A percentile compares a stretch with the other conserved stretches of the same genome.
Evolutionary conservation across 1,140 invertebrate species (phyloP).

Genomic region (Macrobrachium nipponense): DNA sequence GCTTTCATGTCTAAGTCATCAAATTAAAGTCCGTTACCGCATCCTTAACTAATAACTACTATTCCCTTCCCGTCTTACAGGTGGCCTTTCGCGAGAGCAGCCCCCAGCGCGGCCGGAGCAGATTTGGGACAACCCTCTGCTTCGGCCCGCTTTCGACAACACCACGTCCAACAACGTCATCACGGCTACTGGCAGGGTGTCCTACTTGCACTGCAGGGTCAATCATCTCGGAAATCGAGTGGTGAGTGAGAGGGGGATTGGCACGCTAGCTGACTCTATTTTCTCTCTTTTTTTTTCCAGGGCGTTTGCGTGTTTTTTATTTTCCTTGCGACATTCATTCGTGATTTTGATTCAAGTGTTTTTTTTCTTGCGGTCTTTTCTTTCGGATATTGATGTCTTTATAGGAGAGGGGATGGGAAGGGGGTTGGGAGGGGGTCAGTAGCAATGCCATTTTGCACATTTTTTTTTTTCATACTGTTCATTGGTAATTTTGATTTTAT

Average conservation of each 20-base stretch:
- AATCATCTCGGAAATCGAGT: constrained; percentile 64
- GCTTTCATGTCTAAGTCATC: background rate
- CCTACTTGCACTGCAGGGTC: constrained; percentile 64
- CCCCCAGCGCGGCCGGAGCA: constrained; percentile 60
- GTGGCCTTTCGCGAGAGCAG: constrained; percentile 58
- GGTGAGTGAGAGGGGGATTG: constrained; percentile 37
- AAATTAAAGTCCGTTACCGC: background rate
- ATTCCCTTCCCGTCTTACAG: constrained; percentile 27
- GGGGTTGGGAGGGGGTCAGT: too few relatives aligned
- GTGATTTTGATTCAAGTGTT: too few relatives aligned
- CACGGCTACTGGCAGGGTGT: constrained; percentile 57
- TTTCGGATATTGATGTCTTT: too few relatives aligned
- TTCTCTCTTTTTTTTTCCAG: background rate
- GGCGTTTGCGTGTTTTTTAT: background rate
- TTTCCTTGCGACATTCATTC: background rate
- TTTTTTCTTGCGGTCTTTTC: too few relatives aligned
- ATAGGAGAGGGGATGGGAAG: too few relatives aligned
- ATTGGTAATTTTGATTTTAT: too few relatives aligned
- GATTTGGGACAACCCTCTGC: constrained; percentile 63
- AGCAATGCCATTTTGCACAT: too few relatives aligned
- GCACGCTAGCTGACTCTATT: too few relatives aligned
- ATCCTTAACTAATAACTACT: background rate
- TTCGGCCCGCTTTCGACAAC: constrained; percentile 61
- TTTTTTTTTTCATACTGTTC: too few relatives aligned
- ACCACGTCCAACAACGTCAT: constrained; percentile 43